Base-by-base conservation (phyloP, 2,888 invertebrate species). In the Stenurella melanura region DNA sequence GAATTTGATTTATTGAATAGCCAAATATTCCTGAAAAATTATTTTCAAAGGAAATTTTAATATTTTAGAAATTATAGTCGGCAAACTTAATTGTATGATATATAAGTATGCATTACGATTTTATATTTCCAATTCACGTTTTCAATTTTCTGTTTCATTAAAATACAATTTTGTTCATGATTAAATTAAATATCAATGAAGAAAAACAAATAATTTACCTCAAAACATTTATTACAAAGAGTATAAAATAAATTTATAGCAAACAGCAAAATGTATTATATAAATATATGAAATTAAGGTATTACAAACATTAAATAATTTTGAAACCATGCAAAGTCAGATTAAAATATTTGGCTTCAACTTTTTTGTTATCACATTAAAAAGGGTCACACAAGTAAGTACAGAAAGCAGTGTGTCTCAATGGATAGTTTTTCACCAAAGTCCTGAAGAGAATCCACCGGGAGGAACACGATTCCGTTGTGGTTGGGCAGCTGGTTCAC, bases 361-460 rank as follows among this genome's bases (percentile, higher is more conserved):
- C 19, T 34, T 34, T 34, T 30, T 54, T 64, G 21, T 12, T 72
- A 63, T 72, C 63, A 63, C 72, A 72, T 50, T 63, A 72, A 63
- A 50, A 63, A 34, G 70, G n/a, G 54, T 19, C 72, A 72, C 42
- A 71, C 50, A 63, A 63, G 12, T 72, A 72, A 72, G 72, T 72
- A 72, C 72, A 72, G 26, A 34, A 72, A 72, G 63, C 50, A 60
- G 34, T 26, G 18, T 11, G 38, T 70, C 17, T 34, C 12, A n/a
- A 56, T 69, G 56, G 34, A 19, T 38, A 50, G 19, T 26, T 66
- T 58, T 80, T 84, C 82, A 87, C 87, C 87, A 87, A 17, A 87
- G 78, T 26, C 86, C 86, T 15, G 86, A 85, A 11, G 87, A 87
- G 70, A 84, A 86, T 9, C 87, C 87, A 57, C 86, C 86, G 11